These are phyloP conservation scores for Megaceryle maxima DNA, from an alignment of 2,113 vertebrate species.

Conservation along the genomic window DNA sequence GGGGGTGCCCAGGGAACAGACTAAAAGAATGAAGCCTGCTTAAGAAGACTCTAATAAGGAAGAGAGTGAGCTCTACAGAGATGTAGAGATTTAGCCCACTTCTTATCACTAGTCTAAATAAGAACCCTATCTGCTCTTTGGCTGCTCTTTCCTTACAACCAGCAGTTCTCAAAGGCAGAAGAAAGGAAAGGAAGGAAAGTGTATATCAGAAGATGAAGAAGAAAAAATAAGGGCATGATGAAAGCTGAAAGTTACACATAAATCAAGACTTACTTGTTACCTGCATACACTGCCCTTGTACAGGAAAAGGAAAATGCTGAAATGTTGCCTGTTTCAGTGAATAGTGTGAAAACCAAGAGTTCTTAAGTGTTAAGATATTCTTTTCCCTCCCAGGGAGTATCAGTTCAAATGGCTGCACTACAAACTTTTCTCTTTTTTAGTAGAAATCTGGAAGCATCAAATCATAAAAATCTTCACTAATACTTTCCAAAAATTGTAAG, in stretches of 20 bases:
- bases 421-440: not conserved
- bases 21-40: not conserved
- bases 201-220: not conserved
- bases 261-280: not conserved
- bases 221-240: not conserved
- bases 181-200: not conserved
- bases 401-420: not conserved
- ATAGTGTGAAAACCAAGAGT: rapidly evolving
- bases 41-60: not conserved
- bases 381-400: not conserved
- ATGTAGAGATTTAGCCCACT: not conserved
- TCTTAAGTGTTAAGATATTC: not conserved
- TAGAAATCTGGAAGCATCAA: not conserved
- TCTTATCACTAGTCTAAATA: not conserved
- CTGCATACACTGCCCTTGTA: not conserved
- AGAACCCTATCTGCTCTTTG: not conserved
- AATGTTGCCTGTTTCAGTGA: not conserved
- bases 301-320: not conserved
- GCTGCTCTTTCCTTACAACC: not conserved
- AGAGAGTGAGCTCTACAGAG: not conserved
- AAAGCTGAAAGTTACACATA: not conserved
- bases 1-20: rapidly evolving
- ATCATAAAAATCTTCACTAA: not conserved
- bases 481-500: not conserved
- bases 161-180: not conserved